These are phyloP conservation scores for Corvus cornix DNA, from an alignment of 2,113 vertebrate species.

Conservation along the genomic window DNA sequence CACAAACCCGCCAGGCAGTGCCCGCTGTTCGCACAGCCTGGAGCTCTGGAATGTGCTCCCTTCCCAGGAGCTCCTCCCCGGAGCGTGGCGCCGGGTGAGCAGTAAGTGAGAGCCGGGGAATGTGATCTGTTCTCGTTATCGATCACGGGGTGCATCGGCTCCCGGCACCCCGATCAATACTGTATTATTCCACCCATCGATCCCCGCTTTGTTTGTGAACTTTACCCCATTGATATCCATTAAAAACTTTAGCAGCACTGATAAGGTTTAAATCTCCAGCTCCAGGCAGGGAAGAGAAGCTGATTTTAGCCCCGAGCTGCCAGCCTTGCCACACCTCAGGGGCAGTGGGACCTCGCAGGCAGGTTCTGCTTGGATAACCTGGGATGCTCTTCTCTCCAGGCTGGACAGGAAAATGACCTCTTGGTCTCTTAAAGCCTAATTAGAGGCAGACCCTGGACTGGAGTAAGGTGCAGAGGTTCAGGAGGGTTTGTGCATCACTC, in stretches of 20 bases:
- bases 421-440: neutral
- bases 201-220: constrained; percentile 8
- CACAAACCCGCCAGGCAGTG: neutral
- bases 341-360: neutral
- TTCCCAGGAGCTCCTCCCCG: neutral
- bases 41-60: neutral
- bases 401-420: neutral
- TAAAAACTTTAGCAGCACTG: constrained; percentile 7
- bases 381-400: neutral
- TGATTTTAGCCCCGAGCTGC: neutral
- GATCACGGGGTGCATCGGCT: neutral
- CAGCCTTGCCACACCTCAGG: neutral
- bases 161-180: constrained; percentile 1
- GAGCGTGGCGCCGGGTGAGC: neutral
- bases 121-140: neutral
- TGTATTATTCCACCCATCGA: constrained; percentile 21
- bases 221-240: constrained; percentile 16
- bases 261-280: neutral
- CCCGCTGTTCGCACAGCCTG: neutral
- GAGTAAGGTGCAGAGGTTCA: neutral
- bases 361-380: neutral
- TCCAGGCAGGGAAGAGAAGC: neutral
- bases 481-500: neutral
- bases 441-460: neutral
- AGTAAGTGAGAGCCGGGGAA: neutral